Evolutionary conservation across 2,888 invertebrate genomes (phyloP).

Genomic region (Patella depressa): DNA sequence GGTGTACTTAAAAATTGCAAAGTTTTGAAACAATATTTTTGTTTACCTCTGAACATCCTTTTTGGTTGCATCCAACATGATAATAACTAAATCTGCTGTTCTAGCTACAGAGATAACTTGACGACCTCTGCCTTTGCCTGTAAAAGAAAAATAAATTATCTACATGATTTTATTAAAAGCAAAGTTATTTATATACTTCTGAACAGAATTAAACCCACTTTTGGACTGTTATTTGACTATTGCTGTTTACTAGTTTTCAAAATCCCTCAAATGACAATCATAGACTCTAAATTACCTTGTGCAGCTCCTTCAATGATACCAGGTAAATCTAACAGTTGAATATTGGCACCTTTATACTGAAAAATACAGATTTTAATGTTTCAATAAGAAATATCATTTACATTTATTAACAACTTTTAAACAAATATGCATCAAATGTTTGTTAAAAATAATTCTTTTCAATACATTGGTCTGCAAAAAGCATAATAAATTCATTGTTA

Average conservation of each 20-base stretch:
- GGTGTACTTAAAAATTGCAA: too few relatives aligned
- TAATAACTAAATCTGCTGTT: slow-evolving; percentile 96
- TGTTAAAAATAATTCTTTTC: too few relatives aligned
- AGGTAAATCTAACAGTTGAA: slow-evolving; percentile 97
- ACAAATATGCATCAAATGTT: neutral
- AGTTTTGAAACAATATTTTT: too few relatives aligned
- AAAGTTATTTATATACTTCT: neutral
- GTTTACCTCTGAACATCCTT: slow-evolving; percentile 87
- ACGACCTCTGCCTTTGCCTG: slow-evolving; percentile 88
- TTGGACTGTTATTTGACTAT: too few relatives aligned
- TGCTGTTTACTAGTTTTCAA: too few relatives aligned
- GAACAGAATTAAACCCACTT: too few relatives aligned
- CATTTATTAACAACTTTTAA: too few relatives aligned
- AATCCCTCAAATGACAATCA: too few relatives aligned
- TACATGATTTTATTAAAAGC: neutral
- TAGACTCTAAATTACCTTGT: slow-evolving; percentile 74
- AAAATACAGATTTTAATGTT: slow-evolving; percentile 33
- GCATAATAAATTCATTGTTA: slow-evolving; percentile 35
- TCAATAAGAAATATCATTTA: neutral
- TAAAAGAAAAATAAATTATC: slow-evolving; percentile 32
- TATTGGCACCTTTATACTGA: slow-evolving; percentile 95
- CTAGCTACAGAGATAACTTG: slow-evolving; percentile 99
- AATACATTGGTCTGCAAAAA: too few relatives aligned
- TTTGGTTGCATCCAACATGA: slow-evolving; percentile 99
- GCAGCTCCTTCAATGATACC: slow-evolving; percentile 99